Conservation (phyloP, 2,797 vertebrate genomes). For the Huso huso region DNA sequence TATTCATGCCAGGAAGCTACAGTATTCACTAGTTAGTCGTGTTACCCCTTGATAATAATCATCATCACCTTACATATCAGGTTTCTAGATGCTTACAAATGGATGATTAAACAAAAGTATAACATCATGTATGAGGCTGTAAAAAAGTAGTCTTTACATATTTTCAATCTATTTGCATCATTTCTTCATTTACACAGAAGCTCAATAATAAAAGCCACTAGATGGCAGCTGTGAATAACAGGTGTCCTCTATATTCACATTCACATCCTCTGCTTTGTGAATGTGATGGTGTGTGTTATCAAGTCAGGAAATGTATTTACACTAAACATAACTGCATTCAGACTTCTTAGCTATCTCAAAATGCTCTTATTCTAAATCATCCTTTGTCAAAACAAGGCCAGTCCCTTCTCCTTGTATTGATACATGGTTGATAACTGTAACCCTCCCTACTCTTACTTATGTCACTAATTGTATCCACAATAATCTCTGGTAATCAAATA, state of each 20-base stretch:
- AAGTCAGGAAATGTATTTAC: neutral
- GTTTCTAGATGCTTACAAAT: too few relatives aligned
- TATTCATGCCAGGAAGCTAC: too few relatives aligned
- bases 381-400: too few relatives aligned
- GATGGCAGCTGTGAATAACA: constrained; percentile 65
- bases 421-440: neutral
- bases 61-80: too few relatives aligned
- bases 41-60: too few relatives aligned
- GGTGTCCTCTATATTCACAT: neutral
- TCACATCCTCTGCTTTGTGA: neutral
- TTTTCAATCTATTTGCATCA: too few relatives aligned
- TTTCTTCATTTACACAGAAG: constrained; percentile 30
- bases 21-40: too few relatives aligned
- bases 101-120: too few relatives aligned
- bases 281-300: neutral
- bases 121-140: too few relatives aligned
- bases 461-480: constrained; percentile 46
- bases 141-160: too few relatives aligned
- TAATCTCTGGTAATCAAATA: constrained; percentile 73
- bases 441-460: constrained; percentile 43
- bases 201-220: constrained; percentile 45
- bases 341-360: too few relatives aligned
- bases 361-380: too few relatives aligned
- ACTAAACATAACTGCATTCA: neutral
- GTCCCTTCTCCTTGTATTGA: neutral